phyloP scores from a whole-genome alignment of 2,888 invertebrate species.

The Epicampocera succincta region DNA sequence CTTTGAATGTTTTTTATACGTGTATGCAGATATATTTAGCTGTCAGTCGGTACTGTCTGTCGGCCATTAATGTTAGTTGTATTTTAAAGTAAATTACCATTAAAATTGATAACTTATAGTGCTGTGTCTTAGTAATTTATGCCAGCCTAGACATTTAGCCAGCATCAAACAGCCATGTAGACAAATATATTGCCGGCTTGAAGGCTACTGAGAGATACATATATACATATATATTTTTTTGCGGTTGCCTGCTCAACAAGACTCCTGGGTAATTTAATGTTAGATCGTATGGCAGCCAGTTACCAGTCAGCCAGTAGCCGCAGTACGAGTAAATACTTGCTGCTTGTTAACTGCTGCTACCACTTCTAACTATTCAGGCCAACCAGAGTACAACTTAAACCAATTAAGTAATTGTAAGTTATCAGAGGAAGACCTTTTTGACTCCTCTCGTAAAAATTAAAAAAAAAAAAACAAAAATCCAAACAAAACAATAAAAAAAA shows the following conservation, averaged over 20 bases:
- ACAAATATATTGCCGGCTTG: constrained; percentile 4
- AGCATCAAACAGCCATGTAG: constrained; percentile 14
- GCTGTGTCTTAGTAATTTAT: constrained; percentile 56
- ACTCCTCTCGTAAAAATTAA: constrained; percentile 23
- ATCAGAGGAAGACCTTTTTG: constrained; percentile 64
- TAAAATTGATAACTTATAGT: constrained; percentile 64
- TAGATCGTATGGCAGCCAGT: background rate
- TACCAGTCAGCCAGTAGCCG: background rate
- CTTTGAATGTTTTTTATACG: background rate
- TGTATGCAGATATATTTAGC: constrained; percentile 7
- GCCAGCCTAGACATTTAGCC: constrained; percentile 6
- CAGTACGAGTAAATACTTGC: constrained; percentile 10
- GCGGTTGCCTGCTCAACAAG: background rate
- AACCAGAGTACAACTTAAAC: constrained; percentile 30
- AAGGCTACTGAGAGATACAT: constrained; percentile 46
- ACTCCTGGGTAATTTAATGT: constrained; percentile 20
- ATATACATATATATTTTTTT: constrained; percentile 12
- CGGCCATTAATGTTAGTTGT: constrained; percentile 42
- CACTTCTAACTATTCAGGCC: constrained; percentile 12
- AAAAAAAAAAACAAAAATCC: no score
- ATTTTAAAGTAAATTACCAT: constrained; percentile 55
- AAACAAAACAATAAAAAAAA: no score
- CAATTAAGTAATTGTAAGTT: constrained; percentile 69
- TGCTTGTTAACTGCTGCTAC: background rate
- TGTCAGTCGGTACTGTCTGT: constrained; percentile 41